Conservation (phyloP, 2,888 invertebrate species). For the Tiphia femorata region DNA sequence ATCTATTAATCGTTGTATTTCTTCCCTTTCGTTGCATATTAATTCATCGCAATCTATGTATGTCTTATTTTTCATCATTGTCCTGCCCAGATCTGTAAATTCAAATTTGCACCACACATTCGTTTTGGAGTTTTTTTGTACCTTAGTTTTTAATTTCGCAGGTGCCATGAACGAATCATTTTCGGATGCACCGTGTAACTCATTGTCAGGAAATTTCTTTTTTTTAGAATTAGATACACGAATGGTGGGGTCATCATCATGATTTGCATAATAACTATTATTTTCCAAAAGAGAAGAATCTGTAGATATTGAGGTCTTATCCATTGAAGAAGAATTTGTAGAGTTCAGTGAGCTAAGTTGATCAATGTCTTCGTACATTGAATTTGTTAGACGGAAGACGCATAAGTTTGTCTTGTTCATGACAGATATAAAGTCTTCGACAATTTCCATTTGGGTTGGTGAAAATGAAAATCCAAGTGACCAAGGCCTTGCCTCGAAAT, state of each 20-base stretch:
- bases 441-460: conserved; percentile 74
- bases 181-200: conserved; percentile 20
- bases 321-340: conserved; percentile 55
- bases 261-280: conserved; percentile 26
- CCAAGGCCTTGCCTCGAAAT: conserved; percentile 78
- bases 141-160: conserved; percentile 32
- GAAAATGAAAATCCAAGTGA: conserved; percentile 76
- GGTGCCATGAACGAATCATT: conserved; percentile 19
- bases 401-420: conserved; percentile 75
- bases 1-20: conserved; percentile 51
- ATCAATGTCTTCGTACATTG: conserved; percentile 63
- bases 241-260: conserved; percentile 19
- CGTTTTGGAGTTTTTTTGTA: conserved; percentile 45
- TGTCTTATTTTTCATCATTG: conserved; percentile 33
- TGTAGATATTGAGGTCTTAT: conserved; percentile 59
- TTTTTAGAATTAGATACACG: conserved; percentile 25
- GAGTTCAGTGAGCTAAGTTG: conserved; percentile 59
- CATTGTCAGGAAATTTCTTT: conserved; percentile 26
- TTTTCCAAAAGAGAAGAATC: conserved; percentile 49
- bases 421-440: conserved; percentile 79
- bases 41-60: conserved; percentile 61
- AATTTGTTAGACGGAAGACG: conserved; percentile 67
- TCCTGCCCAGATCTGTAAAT: conserved; percentile 24
- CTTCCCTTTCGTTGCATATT: conserved; percentile 52
- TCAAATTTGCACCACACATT: conserved; percentile 38